Percentiles rank a stretch among this genome's conserved stretches.
Conservation (phyloP, 92 coral and sea anemone species). For the Phenganax subtilis region DNA sequence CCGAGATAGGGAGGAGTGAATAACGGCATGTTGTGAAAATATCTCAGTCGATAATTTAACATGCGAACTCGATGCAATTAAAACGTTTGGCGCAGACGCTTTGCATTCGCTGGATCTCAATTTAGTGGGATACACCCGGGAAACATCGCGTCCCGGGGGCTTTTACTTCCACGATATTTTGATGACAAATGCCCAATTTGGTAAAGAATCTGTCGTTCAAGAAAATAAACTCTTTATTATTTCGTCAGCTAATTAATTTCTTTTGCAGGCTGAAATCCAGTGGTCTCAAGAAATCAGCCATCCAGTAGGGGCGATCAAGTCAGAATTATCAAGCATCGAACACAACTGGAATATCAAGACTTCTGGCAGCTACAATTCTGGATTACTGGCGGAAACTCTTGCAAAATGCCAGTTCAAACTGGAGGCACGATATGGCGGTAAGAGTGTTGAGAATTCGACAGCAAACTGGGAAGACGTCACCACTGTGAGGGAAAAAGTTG, state of each 20-base stretch:
- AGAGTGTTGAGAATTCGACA: background rate
- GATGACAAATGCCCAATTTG: too few species aligned
- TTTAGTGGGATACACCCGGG: too few species aligned
- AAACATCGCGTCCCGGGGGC: too few species aligned
- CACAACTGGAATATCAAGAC: conserved; percentile 29
- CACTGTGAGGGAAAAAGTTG: conserved; percentile 4
- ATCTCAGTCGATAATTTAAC: too few species aligned
- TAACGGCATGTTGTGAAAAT: too few species aligned
- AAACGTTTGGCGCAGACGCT: too few species aligned
- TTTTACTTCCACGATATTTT: too few species aligned
- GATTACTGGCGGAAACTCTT: background rate
- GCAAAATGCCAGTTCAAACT: conserved; percentile 29
- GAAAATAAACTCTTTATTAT: background rate
- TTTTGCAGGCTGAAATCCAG: background rate
- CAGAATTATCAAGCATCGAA: conserved; percentile 27
- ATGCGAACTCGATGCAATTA: too few species aligned
- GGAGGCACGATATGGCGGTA: conserved; percentile 23
- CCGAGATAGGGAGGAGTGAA: too few species aligned
- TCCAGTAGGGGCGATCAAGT: background rate
- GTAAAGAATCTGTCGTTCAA: too few species aligned
- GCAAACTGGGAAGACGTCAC: conserved; percentile 8
- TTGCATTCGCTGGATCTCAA: too few species aligned
- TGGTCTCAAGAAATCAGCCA: conserved; percentile 11
- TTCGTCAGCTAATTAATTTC: background rate
- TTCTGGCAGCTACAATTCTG: background rate